Percentiles rank a stretch among this genome's conserved stretches.
Conservation (phyloP, 2,888 invertebrate species). For the Dromius quadrimaculatus region DNA sequence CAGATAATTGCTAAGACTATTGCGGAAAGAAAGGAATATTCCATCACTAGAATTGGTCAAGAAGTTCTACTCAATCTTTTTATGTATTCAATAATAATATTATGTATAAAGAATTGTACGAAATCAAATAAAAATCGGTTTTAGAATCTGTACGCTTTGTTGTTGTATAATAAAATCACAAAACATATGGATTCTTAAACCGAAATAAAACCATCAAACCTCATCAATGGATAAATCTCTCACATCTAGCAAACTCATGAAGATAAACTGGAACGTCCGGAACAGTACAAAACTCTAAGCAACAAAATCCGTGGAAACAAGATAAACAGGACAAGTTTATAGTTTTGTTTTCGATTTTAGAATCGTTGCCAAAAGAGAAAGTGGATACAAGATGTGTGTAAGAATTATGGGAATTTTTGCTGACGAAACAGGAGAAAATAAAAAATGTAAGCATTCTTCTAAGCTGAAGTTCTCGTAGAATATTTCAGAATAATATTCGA, state of each 20-base stretch:
- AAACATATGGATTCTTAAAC: conserved; percentile 69
- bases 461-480: too few relatives aligned
- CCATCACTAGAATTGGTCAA: too few relatives aligned
- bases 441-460: too few relatives aligned
- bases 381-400: too few relatives aligned
- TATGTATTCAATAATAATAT: neutral
- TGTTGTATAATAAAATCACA: conserved; percentile 67
- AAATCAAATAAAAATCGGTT: conserved; percentile 65
- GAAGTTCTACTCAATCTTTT: too few relatives aligned
- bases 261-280: too few relatives aligned
- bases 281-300: neutral
- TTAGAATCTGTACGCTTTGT: conserved; percentile 71
- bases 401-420: too few relatives aligned
- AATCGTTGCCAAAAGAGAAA: neutral
- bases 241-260: neutral
- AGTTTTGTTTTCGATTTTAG: conserved; percentile 12
- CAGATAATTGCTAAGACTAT: too few relatives aligned
- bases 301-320: neutral
- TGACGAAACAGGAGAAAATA: too few relatives aligned
- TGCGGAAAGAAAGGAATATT: too few relatives aligned
- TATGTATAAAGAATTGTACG: neutral
- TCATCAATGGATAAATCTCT: conserved; percentile 52
- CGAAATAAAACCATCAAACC: conserved; percentile 62
- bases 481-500: too few relatives aligned
- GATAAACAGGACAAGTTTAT: neutral